phyloP scores from a whole-genome alignment of 2,888 invertebrate species.

The Cheilosia vulpina region DNA sequence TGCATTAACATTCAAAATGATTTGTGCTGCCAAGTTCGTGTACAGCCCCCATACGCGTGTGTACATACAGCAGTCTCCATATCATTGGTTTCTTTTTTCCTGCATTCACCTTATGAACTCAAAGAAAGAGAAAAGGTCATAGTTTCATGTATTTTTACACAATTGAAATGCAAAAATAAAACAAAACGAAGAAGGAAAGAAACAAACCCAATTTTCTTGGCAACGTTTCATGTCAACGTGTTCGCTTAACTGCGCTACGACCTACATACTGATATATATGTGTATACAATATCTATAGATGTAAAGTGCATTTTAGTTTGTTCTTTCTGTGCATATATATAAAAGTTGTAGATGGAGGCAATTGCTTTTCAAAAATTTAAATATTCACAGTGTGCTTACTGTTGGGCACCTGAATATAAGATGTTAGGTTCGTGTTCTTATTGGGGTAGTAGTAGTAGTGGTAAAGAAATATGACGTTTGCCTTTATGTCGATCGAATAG shows the following conservation, averaged over 20 bases:
- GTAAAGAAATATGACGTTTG: too few species aligned
- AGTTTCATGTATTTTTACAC: conserved; percentile 47
- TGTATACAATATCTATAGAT: neutral
- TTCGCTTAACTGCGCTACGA: conserved; percentile 45
- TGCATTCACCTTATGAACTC: conserved; percentile 10
- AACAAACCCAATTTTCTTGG: conserved; percentile 52
- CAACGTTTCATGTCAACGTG: conserved; percentile 49
- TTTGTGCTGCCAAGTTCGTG: neutral
- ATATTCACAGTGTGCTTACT: neutral
- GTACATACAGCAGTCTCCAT: neutral
- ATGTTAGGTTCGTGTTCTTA: too few species aligned
- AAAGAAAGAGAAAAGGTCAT: conserved; percentile 33
- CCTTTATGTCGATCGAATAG: too few species aligned
- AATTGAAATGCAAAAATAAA: conserved; percentile 28
- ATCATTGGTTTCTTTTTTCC: neutral
- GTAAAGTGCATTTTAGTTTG: conserved; percentile 15
- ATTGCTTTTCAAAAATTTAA: conserved; percentile 1
- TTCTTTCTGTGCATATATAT: neutral
- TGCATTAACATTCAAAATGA: conserved; percentile 26
- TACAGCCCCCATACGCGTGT: too few species aligned
- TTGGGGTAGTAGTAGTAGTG: too few species aligned
- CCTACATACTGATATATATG: conserved; percentile 18
- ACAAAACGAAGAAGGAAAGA: conserved; percentile 17
- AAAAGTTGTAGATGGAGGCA: neutral
- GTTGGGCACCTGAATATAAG: too few species aligned